Percentiles rank a stretch among this genome's conserved stretches.
phyloP scores from a whole-genome alignment of 2,888 invertebrate species.

The Scaptomyza caliginosa region DNA sequence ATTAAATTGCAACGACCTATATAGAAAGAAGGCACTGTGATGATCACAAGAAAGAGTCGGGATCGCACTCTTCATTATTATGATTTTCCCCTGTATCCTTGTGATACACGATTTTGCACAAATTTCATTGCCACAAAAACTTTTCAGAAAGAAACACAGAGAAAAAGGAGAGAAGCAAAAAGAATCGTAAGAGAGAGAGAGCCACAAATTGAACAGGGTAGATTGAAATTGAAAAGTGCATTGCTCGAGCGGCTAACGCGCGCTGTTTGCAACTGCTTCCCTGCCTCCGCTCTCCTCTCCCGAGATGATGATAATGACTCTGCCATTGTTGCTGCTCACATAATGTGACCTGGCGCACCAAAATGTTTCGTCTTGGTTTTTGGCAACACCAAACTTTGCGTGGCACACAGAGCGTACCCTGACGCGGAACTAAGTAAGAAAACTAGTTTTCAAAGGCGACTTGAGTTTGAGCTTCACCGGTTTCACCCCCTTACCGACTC shows the following conservation, averaged over 20 bases:
- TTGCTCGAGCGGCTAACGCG: conserved; percentile 34
- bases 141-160: background rate
- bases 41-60: conserved; percentile 9
- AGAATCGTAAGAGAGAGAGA: conserved; percentile 1
- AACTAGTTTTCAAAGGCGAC: conserved; percentile 60
- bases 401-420: conserved; percentile 13
- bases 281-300: background rate
- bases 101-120: conserved; percentile 17
- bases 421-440: conserved; percentile 70
- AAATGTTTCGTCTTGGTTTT: conserved; percentile 35
- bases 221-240: conserved; percentile 36
- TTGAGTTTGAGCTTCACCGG: conserved; percentile 28
- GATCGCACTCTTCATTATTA: conserved; percentile 16
- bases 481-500: conserved; percentile 12
- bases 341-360: conserved; percentile 55
- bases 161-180: background rate
- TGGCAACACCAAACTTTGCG: conserved; percentile 41
- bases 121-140: background rate
- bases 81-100: conserved; percentile 12
- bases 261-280: background rate
- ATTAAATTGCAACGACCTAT: conserved; percentile 84
- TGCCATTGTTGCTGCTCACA: conserved; percentile 29
- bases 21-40: conserved; percentile 65
- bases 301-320: background rate
- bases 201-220: conserved; percentile 2